Evolutionary conservation across 2,888 invertebrate genomes (phyloP), one percentile per base, ranked within the genome.

Genomic region (Acanthopleura granulata): DNA sequence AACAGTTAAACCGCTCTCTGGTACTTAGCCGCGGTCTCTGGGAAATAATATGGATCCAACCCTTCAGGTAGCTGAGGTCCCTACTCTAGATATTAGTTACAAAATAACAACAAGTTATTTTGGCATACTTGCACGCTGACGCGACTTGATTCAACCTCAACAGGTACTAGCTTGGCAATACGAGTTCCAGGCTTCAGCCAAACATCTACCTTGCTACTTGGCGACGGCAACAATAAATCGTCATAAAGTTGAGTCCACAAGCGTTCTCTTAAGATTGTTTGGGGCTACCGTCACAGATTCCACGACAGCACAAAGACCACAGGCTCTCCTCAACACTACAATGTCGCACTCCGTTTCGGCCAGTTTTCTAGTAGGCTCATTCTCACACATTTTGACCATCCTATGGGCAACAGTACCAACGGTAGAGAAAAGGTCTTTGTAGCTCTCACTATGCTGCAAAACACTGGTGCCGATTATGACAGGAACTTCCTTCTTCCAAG

Each of bases 261-360:
- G 69, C 16, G 69, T 69, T 25, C 69, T 1, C 1, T 9, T 18
- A 9, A 3, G 4, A 18, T 30, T 3, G 16, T 29, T 1, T 16
- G 14, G 69, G 22, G 66, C 15, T 62, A 22, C 27, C 14, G 22
- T 29, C 9, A 69, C 4, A 1, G 69, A 18, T 69, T 69, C 69
- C 16, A 69, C 30, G 4, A 9, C 1, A 69, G 69, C 69, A 69
- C 69, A 69, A 12, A 9, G 69, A 4, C 69, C 69, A 69, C 69
- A 69, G 25, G 16, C 14, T 69, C 25, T 4, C 4, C 69, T n/a
- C 3, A 40, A 40, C 9, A 40, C 40, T 18, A 14, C 22, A 18
- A 18, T 14, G 22, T 22, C 27, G 27, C 14, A 15, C 29, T 69
- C 69, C 3, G 6, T 69, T 14, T 69, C 69, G 1, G 69, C 4